Evolutionary conservation across 2,797 vertebrate genomes (phyloP).

Genomic region (Rallus crepitans): DNA sequence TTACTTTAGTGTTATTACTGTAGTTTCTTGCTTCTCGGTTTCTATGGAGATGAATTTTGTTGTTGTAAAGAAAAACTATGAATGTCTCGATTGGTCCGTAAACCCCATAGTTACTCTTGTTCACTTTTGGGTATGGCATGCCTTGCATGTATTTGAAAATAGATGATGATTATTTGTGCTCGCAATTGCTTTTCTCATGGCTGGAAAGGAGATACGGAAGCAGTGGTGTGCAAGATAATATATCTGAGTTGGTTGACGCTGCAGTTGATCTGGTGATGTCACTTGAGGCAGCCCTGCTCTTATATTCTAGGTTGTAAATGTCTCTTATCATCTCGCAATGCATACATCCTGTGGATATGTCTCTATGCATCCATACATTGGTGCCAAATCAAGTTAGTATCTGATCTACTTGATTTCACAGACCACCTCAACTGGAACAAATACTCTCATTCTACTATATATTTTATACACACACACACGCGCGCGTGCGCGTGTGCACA

Average conservation of each 20-base stretch:
- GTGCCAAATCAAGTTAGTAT: constrained; percentile 77
- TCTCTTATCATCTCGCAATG: constrained; percentile 78
- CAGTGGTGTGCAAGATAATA: constrained; percentile 71
- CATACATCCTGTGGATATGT: constrained; percentile 76
- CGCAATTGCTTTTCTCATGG: constrained; percentile 41
- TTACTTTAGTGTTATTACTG: constrained; percentile 67
- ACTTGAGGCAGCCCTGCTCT: constrained; percentile 79
- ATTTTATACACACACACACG: neutral
- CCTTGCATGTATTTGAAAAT: constrained; percentile 42
- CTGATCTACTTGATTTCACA: constrained; percentile 76
- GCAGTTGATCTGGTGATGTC: constrained; percentile 84
- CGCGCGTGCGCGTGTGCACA: neutral
- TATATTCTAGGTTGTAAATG: constrained; percentile 83
- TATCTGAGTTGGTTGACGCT: constrained; percentile 76
- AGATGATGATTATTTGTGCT: neutral
- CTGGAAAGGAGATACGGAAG: constrained; percentile 55
- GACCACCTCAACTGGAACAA: constrained; percentile 67
- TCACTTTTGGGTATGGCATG: constrained; percentile 14
- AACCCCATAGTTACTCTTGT: constrained; percentile 15
- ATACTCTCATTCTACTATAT: constrained; percentile 30
- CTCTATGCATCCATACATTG: constrained; percentile 76
- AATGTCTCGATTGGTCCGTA: neutral
- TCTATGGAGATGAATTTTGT: constrained; percentile 69
- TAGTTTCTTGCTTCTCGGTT: constrained; percentile 62
- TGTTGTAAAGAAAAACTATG: constrained; percentile 50